A percentile compares a stretch with the other conserved stretches of the same genome.
Conservation (phyloP, 2,888 invertebrate genomes). For the Tachina lurida region DNA sequence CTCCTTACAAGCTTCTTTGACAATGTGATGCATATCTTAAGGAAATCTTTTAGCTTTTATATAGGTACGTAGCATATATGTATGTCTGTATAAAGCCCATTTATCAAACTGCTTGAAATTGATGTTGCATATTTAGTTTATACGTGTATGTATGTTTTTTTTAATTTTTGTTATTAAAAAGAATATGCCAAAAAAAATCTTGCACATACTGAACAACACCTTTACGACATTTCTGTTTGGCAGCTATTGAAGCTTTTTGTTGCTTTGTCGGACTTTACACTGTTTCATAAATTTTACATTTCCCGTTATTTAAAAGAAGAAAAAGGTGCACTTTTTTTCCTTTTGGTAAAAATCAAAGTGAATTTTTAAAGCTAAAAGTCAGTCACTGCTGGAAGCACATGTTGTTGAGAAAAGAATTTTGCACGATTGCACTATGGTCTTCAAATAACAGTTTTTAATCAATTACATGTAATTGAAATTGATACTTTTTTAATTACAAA, state of each 20-base stretch:
- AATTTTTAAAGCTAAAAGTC: no score
- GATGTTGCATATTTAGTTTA: constrained; percentile 10
- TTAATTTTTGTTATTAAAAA: background rate
- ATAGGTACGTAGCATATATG: background rate
- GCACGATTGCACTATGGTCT: no score
- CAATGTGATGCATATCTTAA: constrained; percentile 60
- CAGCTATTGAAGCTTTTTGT: constrained; percentile 25
- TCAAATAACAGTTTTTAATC: no score
- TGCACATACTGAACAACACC: constrained; percentile 18
- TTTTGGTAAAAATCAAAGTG: no score
- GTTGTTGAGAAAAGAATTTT: no score
- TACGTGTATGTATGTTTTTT: background rate
- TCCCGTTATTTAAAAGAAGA: background rate
- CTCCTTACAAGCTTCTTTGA: constrained; percentile 18
- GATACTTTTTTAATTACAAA: no score
- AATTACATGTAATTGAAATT: no score
- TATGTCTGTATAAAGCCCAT: constrained; percentile 9
- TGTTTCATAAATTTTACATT: constrained; percentile 16
- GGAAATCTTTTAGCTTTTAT: constrained; percentile 55
- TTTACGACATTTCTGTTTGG: background rate
- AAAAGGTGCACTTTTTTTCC: background rate
- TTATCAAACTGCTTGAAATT: constrained; percentile 59
- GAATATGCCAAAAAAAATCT: background rate
- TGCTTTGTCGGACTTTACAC: constrained; percentile 31
- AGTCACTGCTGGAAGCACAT: no score